Evolutionary conservation across 30 jellyfish, hydroid and myxozoan genomes (phyloP), one percentile per base, ranked within the genome.

Genomic region (Catostylus mosaicus): DNA sequence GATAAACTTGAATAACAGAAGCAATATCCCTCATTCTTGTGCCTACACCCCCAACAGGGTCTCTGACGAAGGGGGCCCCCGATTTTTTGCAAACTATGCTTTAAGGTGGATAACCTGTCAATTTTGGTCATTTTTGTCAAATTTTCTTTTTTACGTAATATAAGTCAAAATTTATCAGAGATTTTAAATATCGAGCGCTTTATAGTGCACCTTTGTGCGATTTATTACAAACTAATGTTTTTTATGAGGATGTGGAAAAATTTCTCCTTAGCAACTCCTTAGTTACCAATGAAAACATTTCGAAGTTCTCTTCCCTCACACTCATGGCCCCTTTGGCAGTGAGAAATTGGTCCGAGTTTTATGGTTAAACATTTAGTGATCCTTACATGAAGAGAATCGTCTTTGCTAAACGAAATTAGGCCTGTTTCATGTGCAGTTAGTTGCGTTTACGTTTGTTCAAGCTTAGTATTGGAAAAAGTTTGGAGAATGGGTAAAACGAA

Each of bases 291-390:
- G 20, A 50, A 50, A 6, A 50, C 63, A 9, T 50, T 18, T 50
- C 24, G 24, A 23, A 5, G 63, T 9, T 50, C 20, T 8, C 24
- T 3, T 50, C 20, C 63, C 24, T 27, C 2, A 4, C 54, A 10
- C 63, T 3, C 20, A 50, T 8, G 63, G 19, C 20, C 63, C 63
- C 20, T 10, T 50, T 50, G 19, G 63, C 14, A 50, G 26, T 4
- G 63, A 16, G 24, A 10, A 50, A 50, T 50, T 50, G 63, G 63
- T 50, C 63, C 2, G 63, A 18, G 24, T 27, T 50, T 50, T 8
- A 50, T 50, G 63, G 18, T 50, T 50, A 50, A 50, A 16, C 63
- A 50, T 50, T 50, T 50, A 23, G 63, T 50, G 63, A 50, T 50
- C 24, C 63, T 50, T 50, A 50, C 24, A 50, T 50, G 24, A 50